Base-by-base conservation (phyloP, 2,113 vertebrate genomes). In the Ictidomys tridecemlineatus region DNA sequence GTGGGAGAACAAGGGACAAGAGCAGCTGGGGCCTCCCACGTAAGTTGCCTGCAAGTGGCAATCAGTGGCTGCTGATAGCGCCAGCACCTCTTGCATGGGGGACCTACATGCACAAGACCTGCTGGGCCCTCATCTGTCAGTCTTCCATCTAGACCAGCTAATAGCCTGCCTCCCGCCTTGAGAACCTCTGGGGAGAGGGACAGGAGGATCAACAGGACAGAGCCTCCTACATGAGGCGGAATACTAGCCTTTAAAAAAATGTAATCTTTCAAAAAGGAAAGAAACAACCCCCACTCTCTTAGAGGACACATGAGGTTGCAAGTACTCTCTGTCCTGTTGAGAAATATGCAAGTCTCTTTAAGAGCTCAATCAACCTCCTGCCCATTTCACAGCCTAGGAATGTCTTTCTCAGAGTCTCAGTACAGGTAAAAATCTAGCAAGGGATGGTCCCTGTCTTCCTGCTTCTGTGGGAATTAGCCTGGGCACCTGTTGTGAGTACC, bases 281-380 rank as follows among this genome's bases (percentile, higher is more conserved):
- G 69, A 77, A 20, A 7, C 20, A 10, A 8, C 24, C 22, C 11
- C 9, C 7, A 3, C 17, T 63, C 85, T 93, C 73, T 79, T 92
- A 39, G 8, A 73, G 86, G 39, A 86, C 65, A 93, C 22, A 34
- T 72, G 39, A 37, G 14, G 10, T 24, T 69, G 12, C 48, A 91
- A 51, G 73, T 72, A 26, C n/a, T 73, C 69, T 56, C 87, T 85
- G 65, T 56, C 39, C 86, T 61, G 85, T 67, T 89, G 69, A 96
- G 45, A 91, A 78, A 7, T 22, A 4, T 51, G 5, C 77, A 70
- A 88, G 63, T 79, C 42, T 87, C 85, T 76, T 39, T 61, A 74
- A 69, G 70, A 58, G 37, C 83, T 70, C 34, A 34, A 39, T 34
- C 63, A 74, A 26, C 37, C 10, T 42, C n/a, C 65, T 84, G 51